Evolutionary conservation across 1,140 invertebrate species (phyloP).

Genomic region (Drosophila aff.): DNA sequence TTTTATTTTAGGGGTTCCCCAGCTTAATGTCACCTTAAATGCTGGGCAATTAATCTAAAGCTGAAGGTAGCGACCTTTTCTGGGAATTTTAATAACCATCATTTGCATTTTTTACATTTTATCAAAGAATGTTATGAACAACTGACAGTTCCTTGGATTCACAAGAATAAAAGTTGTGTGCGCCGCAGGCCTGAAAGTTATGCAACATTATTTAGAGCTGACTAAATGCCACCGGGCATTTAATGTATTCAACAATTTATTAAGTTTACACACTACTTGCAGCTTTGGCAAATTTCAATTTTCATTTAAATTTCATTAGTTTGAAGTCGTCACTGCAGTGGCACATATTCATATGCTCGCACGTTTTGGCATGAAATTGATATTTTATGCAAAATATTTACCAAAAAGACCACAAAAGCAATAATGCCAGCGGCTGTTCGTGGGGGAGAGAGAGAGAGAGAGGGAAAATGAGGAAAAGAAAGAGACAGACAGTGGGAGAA

Average conservation of each 20-base stretch:
- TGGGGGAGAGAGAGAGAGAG: not conserved
- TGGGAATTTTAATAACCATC: slow-evolving; percentile 31
- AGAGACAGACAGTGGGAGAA: not conserved
- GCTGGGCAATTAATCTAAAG: slow-evolving; percentile 66
- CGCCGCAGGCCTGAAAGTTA: slow-evolving; percentile 34
- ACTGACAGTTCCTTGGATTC: slow-evolving; percentile 29
- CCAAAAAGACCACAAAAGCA: slow-evolving; percentile 46
- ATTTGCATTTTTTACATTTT: slow-evolving; percentile 49
- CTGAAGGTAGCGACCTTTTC: slow-evolving; percentile 21
- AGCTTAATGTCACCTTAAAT: slow-evolving; percentile 75
- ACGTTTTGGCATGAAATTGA: slow-evolving; percentile 67
- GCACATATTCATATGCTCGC: slow-evolving; percentile 53
- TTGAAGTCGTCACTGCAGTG: slow-evolving; percentile 40
- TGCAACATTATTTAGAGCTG: slow-evolving; percentile 48
- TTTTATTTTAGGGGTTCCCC: slow-evolving; percentile 12
- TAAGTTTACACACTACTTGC: slow-evolving; percentile 43
- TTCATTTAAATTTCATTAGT: slow-evolving; percentile 72
- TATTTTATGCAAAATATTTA: slow-evolving; percentile 82
- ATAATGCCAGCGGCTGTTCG: slow-evolving; percentile 22
- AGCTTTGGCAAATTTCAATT: slow-evolving; percentile 13
- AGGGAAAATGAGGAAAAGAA: not conserved
- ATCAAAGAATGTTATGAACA: not conserved
- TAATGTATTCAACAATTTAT: slow-evolving; percentile 56
- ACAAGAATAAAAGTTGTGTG: slow-evolving; percentile 45
- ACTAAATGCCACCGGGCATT: not conserved